These are phyloP conservation scores for Aphyosemion australe DNA, from an alignment of 2,113 vertebrate genomes.

Conservation along the genomic window DNA sequence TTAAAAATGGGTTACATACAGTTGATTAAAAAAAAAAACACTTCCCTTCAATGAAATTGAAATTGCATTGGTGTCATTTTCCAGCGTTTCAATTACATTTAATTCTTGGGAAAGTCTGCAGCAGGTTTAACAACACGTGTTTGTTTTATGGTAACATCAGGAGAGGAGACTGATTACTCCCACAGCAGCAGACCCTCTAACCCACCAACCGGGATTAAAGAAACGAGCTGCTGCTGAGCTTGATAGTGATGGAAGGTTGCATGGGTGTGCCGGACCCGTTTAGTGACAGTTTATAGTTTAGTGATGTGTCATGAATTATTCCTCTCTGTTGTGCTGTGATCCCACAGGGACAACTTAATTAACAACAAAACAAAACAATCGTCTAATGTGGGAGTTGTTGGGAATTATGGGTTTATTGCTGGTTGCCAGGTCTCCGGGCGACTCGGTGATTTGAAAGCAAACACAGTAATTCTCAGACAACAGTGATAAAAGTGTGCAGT, in stretches of 20 bases:
- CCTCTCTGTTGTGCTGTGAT: constrained; percentile 29
- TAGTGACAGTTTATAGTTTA: constrained; percentile 45
- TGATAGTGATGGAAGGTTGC: constrained; percentile 36
- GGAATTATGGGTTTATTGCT: constrained; percentile 6
- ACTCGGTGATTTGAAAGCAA: constrained; percentile 33
- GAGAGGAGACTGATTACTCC: constrained; percentile 65
- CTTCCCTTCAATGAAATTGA: too few relatives aligned
- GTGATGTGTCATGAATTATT: constrained; percentile 39
- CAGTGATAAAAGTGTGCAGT: constrained; percentile 45
- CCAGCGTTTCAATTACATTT: constrained; percentile 42
- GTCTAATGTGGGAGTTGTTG: constrained; percentile 32
- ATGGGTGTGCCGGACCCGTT: constrained; percentile 18
- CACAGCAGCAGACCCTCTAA: constrained; percentile 60
- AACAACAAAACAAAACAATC: constrained; percentile 24
- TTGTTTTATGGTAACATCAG: constrained; percentile 65
- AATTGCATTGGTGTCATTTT: constrained; percentile 31
- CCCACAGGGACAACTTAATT: constrained; percentile 18
- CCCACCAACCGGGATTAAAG: constrained; percentile 56
- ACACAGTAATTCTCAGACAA: constrained; percentile 31
- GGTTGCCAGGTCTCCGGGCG: constrained; percentile 25
- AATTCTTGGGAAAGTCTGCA: constrained; percentile 33
- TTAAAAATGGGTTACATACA: not conserved
- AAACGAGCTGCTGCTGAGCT: constrained; percentile 49
- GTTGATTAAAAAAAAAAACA: not conserved
- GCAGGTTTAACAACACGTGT: constrained; percentile 59